These are phyloP conservation scores for Anarsia innoxiella DNA, from an alignment of 2,888 invertebrate species.

Conservation along the genomic window DNA sequence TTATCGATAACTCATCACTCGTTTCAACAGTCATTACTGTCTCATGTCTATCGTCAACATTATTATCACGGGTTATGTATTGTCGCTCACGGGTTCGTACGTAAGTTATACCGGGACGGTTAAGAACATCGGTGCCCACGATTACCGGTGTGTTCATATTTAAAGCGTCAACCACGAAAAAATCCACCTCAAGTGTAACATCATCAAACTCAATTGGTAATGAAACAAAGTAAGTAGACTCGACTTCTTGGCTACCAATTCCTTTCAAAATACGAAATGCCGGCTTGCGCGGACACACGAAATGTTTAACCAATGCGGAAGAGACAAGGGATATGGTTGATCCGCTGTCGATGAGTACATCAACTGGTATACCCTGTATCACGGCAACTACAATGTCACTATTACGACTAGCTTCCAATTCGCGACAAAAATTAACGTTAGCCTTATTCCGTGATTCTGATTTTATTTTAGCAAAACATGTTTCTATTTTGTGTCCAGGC, in stretches of 20 bases:
- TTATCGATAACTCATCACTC: background rate
- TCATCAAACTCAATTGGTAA: slow-evolving; percentile 14
- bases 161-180: slow-evolving; percentile 14
- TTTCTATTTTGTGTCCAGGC: background rate
- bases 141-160: slow-evolving; percentile 16
- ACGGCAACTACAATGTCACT: background rate
- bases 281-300: background rate
- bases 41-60: background rate
- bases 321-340: slow-evolving; percentile 9
- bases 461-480: background rate
- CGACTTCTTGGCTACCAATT: slow-evolving; percentile 12
- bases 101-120: slow-evolving; percentile 1
- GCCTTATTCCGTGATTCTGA: background rate
- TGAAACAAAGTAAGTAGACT: slow-evolving; percentile 12
- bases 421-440: background rate
- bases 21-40: background rate
- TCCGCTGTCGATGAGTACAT: slow-evolving; percentile 9
- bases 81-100: slow-evolving; percentile 1
- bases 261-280: slow-evolving; percentile 12
- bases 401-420: background rate
- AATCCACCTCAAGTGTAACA: slow-evolving; percentile 17
- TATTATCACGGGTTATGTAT: background rate
- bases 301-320: slow-evolving; percentile 2
- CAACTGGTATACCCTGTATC: slow-evolving; percentile 7
- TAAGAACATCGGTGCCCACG: slow-evolving; percentile 14